Base-by-base conservation (phyloP, 2,113 vertebrate species). In the Echinops telfairi region DNA sequence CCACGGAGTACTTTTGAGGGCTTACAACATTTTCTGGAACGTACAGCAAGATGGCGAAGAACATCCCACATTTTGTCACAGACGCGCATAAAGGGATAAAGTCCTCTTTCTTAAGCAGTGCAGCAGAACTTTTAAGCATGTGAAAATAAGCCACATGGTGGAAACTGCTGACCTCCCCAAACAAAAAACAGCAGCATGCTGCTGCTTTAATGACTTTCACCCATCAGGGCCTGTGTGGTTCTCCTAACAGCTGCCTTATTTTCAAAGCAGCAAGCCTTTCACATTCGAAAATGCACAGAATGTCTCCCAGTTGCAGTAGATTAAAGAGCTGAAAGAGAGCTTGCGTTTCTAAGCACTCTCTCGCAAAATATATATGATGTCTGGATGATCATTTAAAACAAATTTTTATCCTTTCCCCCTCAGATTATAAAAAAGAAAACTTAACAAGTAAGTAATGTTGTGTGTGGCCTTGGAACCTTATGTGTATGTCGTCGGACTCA, bases 391-490 rank as follows among this genome's bases (percentile, higher is more conserved):
- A 96, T 1, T 36, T 88, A 53, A 94, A 97, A 77, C 80, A 94
- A 95, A 92, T 97, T 64, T 98, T 97, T 95, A 86, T 95, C 89
- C 93, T 98, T 97, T 97, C 62, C 96, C 96, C 98, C 97, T 96
- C 98, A 99, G 99, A 99, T 96, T 98, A 99, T 94, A 98, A 98
- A 96, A 99, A 98, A 97, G 99, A 99, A 96, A 98, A 99, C 97
- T 96, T 98, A 93, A 99, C 99, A 97, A 99, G 99, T 99, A 98
- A 99, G 99, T 99, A 88, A 58, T 87, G 92, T 84, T 76, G 40
- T 96, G 64, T 89, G 87, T 97, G 86, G 88, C 94, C 90, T 95
- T 92, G 88, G 71, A 94, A 84, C 15, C 58, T 88, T 88, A 62
- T 71, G 40, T 96, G 95, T 95, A 78, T 95, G 90, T 93, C 86